Evolutionary conservation across 2,888 invertebrate genomes (phyloP).

Genomic region (Apamea crenata): DNA sequence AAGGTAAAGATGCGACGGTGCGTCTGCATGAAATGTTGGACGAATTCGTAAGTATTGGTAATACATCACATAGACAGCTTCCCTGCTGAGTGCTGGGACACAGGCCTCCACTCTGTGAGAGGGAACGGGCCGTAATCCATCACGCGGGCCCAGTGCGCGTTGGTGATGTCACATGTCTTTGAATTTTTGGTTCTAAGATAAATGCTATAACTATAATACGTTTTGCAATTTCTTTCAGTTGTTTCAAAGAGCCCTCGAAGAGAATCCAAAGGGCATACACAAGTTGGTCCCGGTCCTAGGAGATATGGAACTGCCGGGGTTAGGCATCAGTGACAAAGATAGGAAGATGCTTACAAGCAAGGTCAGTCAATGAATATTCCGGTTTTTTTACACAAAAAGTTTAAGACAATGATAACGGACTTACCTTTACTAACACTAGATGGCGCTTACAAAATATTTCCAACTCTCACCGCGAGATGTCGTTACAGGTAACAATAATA

Average conservation of each 20-base stretch:
- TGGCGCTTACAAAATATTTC: constrained; percentile 4
- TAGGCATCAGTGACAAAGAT: constrained; percentile 91
- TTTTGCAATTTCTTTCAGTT: constrained; percentile 78
- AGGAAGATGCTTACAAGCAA: constrained; percentile 84
- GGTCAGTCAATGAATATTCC: constrained; percentile 70
- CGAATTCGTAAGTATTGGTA: constrained; percentile 86
- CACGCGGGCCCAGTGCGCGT: no score
- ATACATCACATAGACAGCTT: not conserved
- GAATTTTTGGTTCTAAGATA: not conserved
- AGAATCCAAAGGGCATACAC: constrained; percentile 91
- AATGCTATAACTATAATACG: not conserved
- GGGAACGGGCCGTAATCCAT: not conserved
- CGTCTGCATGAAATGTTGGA: constrained; percentile 91
- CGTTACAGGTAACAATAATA: constrained; percentile 82
- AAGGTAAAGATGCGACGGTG: constrained; percentile 89
- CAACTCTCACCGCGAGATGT: constrained; percentile 49
- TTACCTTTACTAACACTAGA: constrained; percentile 4
- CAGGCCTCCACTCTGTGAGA: not conserved
- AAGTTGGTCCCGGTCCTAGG: constrained; percentile 88
- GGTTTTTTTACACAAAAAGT: not conserved
- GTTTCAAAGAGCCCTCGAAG: constrained; percentile 89
- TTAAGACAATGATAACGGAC: not conserved
- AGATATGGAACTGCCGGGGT: constrained; percentile 91
- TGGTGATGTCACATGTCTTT: not conserved
- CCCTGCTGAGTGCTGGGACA: not conserved